Evolutionary conservation across 2,113 vertebrate genomes (phyloP).

Genomic region (Triplophysa rosa): DNA sequence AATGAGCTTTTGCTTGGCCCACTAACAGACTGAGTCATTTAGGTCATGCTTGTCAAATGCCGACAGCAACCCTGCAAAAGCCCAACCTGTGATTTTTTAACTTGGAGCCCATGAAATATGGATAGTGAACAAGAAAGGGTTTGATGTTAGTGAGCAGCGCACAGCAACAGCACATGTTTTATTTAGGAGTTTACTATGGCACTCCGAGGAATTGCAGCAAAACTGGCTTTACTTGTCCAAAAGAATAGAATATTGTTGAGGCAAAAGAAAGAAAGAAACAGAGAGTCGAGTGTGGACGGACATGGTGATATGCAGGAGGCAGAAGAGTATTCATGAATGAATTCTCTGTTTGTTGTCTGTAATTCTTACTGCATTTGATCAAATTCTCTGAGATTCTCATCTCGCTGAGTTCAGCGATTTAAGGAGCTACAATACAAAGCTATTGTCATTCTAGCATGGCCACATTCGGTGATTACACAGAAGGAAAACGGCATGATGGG

Average conservation of each 20-base stretch:
- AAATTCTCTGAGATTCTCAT: constrained; percentile 1
- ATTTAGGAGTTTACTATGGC: constrained; percentile 69
- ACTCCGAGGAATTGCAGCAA: constrained; percentile 59
- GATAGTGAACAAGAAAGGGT: constrained; percentile 65
- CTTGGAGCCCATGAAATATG: constrained; percentile 70
- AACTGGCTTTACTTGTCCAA: constrained; percentile 36
- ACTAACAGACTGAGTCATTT: constrained; percentile 14
- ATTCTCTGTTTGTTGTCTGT: constrained; percentile 37
- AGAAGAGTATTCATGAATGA: constrained; percentile 59
- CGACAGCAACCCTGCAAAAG: constrained; percentile 29
- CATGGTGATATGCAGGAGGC: constrained; percentile 56
- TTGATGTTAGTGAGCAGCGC: constrained; percentile 67
- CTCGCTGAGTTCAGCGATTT: constrained; percentile 4
- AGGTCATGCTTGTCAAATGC: constrained; percentile 47
- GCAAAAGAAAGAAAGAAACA: constrained; percentile 32
- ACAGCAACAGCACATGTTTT: constrained; percentile 72
- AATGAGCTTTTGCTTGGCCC: background rate
- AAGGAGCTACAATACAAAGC: constrained; percentile 15
- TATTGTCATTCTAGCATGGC: constrained; percentile 7
- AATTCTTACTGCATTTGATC: constrained; percentile 7
- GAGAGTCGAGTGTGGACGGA: constrained; percentile 57
- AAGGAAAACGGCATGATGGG: constrained; percentile 4
- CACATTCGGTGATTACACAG: constrained; percentile 7
- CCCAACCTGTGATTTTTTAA: constrained; percentile 61
- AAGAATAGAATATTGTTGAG: constrained; percentile 31